Evolutionary conservation across 1,140 invertebrate species (phyloP).

Genomic region (Aphaenogaster rudis): DNA sequence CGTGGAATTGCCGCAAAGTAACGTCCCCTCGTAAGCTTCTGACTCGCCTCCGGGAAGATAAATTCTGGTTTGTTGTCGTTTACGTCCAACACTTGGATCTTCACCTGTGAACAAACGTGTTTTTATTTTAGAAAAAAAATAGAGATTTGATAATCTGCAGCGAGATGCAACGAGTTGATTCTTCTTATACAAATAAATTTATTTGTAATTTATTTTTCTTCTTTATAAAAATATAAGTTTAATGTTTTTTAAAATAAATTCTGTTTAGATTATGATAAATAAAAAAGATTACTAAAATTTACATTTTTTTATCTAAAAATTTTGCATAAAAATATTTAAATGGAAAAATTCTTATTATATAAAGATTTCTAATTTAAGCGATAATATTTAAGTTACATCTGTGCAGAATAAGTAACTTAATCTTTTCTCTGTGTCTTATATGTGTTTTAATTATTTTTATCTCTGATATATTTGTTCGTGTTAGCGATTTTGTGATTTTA

Average conservation of each 20-base stretch:
- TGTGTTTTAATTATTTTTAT: not conserved
- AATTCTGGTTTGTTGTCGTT: constrained; percentile 96
- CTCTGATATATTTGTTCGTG: not conserved
- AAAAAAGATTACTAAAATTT: not conserved
- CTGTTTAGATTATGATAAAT: not conserved
- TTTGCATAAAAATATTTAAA: not conserved
- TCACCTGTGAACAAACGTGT: constrained; percentile 86
- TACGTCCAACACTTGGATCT: constrained; percentile 93
- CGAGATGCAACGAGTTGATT: not conserved
- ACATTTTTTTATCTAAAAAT: not conserved
- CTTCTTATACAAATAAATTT: not conserved
- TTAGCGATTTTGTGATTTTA: not conserved
- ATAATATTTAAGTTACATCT: not conserved
- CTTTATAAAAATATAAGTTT: not conserved
- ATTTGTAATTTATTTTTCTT: not conserved
- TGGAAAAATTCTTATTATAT: not conserved
- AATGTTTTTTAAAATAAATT: not conserved
- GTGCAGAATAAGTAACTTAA: not conserved
- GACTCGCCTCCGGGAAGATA: constrained; percentile 89
- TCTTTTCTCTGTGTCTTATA: not conserved
- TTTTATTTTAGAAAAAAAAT: not conserved
- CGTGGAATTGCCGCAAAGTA: constrained; percentile 92
- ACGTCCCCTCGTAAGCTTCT: constrained; percentile 86
- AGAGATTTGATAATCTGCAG: not conserved
- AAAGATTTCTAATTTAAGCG: not conserved